Evolutionary conservation across 2,888 invertebrate species (phyloP), one percentile per base, ranked within the genome.

Genomic region (Andrena camellia): DNA sequence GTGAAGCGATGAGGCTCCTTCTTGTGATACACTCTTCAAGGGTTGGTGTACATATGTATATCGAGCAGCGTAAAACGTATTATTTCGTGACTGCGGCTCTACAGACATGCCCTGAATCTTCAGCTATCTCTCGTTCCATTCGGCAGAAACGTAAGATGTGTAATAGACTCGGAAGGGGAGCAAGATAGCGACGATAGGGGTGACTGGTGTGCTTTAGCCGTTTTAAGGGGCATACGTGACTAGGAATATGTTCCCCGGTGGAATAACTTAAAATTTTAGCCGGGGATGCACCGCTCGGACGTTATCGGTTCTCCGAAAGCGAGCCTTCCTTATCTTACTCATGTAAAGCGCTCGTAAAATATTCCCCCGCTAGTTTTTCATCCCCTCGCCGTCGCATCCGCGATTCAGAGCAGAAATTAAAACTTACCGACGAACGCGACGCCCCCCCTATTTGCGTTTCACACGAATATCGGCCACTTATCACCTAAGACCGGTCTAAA

Each of bases 291-390:
- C 59, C 17, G 48, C 54, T 57, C 35, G 23, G 26, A 48, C 17
- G 17, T 42, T 13, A 71, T 63, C 42, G 20, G 48, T 31, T 33
- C 52, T 7, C 63, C 42, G 54, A 57, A 57, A 26, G 42, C 26
- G 13, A 7, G 23, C 59, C n/a, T 60, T 35, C 23, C 23, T 33
- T 57, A 54, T 52, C 68, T 23, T 52, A 6, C 23, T 73, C 57
- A 8, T 80, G 50, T 67, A 62, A 77, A 73, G 35, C 63, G 63
- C 17, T 62, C 26, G 35, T 70, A 67, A 75, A 81, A 81, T 67
- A 70, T 67, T 62, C 54, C 62, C 26, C 79, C 52, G 33, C 54
- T 50, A 35, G 29, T 68, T 69, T 13, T 57, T 26, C 70, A 20
- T 17, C 33, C 63, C 54, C 42, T 67, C 7, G 10, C 31, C 26